A percentile compares a stretch with the other conserved stretches of the same genome.
These are phyloP conservation scores for Mastigias papua DNA, from an alignment of 30 jellyfish, hydroid and myxozoan species.

Conservation along the genomic window DNA sequence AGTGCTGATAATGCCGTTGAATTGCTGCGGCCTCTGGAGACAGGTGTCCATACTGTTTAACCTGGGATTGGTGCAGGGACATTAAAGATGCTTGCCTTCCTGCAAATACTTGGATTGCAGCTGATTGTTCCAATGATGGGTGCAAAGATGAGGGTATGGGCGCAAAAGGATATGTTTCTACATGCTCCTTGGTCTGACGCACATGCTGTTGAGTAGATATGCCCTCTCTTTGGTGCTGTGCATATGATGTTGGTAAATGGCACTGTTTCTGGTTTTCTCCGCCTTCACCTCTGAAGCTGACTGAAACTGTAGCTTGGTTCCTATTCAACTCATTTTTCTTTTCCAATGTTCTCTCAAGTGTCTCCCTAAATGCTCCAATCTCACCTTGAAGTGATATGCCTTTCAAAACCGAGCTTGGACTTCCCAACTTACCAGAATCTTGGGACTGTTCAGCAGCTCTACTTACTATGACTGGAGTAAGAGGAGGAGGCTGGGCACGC, in stretches of 20 bases:
- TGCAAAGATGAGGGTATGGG: conserved; percentile 11
- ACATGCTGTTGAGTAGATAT: neutral
- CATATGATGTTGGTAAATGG: neutral
- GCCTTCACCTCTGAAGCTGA: neutral
- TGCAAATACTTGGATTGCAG: conserved; percentile 59
- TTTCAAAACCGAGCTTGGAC: conserved; percentile 54
- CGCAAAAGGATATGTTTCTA: conserved; percentile 1
- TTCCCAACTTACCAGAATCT: conserved; percentile 10
- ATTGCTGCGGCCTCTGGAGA: conserved; percentile 23
- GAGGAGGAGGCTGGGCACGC: conserved; percentile 67
- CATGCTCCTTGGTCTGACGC: conserved; percentile 6
- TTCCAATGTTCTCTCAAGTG: conserved; percentile 30
- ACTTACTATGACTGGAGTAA: conserved; percentile 46
- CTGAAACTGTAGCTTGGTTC: neutral
- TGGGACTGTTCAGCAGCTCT: conserved; percentile 19
- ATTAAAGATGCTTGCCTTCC: conserved; percentile 58
- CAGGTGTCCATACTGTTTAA: conserved; percentile 22
- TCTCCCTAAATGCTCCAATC: conserved; percentile 66
- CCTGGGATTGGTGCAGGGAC: conserved; percentile 39
- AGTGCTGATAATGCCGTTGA: conserved; percentile 9
- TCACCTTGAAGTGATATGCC: conserved; percentile 76
- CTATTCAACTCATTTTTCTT: conserved; percentile 18
- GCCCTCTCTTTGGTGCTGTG: neutral
- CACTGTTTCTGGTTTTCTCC: neutral
- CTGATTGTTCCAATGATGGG: conserved; percentile 50